phyloP scores from a whole-genome alignment of 2,113 vertebrate genomes.

The Isichthys henryi region DNA sequence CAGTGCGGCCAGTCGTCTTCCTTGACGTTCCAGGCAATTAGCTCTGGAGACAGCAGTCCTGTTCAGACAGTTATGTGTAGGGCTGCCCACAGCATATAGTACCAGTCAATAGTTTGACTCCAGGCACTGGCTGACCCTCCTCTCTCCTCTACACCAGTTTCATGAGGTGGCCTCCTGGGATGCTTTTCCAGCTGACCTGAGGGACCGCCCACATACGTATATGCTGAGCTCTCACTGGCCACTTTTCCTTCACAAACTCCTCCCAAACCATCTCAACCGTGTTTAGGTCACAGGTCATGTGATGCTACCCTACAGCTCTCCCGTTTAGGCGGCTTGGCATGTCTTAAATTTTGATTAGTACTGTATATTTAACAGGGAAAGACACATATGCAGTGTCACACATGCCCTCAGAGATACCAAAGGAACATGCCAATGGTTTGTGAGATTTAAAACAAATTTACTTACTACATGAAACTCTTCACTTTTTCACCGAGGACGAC shows the following conservation, averaged over 20 bases:
- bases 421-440: background rate
- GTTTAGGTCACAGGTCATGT: background rate
- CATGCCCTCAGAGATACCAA: background rate
- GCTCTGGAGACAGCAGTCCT: background rate
- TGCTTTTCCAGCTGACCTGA: background rate
- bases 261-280: background rate
- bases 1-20: background rate
- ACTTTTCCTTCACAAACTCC: background rate
- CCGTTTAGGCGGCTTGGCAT: background rate
- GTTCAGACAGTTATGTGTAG: background rate
- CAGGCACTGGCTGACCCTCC: background rate
- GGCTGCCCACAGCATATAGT: background rate
- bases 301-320: background rate
- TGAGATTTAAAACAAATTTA: background rate
- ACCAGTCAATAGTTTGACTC: background rate
- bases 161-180: background rate
- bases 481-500: background rate
- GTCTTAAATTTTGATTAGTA: background rate
- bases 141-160: background rate
- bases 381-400: background rate
- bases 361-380: background rate
- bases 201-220: background rate
- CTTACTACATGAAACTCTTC: background rate
- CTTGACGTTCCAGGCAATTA: background rate
- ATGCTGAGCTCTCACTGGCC: background rate